phyloP scores from a whole-genome alignment of 2,797 vertebrate species.

The Momotus momota region DNA sequence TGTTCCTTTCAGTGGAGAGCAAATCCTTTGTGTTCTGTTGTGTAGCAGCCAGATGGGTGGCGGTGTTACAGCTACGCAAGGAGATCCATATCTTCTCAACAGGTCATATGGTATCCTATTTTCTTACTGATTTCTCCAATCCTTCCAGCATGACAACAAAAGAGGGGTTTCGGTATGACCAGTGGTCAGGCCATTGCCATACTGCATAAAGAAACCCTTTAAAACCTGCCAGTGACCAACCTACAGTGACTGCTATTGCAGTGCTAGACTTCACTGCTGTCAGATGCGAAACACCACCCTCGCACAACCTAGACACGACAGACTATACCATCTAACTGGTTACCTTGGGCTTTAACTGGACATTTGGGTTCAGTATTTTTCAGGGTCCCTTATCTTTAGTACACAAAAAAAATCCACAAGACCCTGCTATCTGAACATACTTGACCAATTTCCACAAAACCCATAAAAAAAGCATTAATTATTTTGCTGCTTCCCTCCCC shows the following conservation, averaged over 20 bases:
- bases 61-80: not conserved
- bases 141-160: not conserved
- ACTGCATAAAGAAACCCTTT: not conserved
- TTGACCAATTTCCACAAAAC: not conserved
- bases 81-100: not conserved
- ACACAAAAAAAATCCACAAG: not conserved
- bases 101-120: not conserved
- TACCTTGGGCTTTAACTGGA: not conserved
- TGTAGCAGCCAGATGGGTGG: not conserved
- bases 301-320: not conserved
- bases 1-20: not conserved
- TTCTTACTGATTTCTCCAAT: not conserved
- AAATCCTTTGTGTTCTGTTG: not conserved
- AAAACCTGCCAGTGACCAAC: not conserved
- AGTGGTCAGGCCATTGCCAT: not conserved
- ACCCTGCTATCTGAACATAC: not conserved
- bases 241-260: not conserved
- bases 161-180: not conserved
- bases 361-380: not conserved
- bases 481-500: accelerated
- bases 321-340: not conserved
- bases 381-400: not conserved
- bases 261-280: not conserved
- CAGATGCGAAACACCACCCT: not conserved
- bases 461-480: not conserved